These are phyloP conservation scores for Zaprionus inermis DNA, from an alignment of 1,140 invertebrate species.

Conservation along the genomic window DNA sequence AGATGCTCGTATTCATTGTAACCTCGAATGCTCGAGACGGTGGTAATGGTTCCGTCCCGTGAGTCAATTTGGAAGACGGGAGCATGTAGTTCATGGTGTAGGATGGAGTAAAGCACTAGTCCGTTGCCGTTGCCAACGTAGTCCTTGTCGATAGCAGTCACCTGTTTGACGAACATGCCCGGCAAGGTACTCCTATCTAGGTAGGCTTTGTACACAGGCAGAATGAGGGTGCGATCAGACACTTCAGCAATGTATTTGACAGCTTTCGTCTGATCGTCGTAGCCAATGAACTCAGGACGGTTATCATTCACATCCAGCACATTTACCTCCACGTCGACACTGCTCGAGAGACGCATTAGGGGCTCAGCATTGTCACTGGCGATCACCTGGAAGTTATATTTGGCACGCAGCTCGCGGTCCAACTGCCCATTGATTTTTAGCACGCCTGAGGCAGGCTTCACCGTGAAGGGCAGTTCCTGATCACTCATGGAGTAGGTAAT, in stretches of 20 bases:
- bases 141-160: slow-evolving; percentile 94
- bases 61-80: slow-evolving; percentile 92
- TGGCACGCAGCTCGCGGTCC: slow-evolving; percentile 90
- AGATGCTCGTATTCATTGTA: slow-evolving; percentile 86
- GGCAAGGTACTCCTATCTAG: slow-evolving; percentile 88
- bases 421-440: slow-evolving; percentile 90
- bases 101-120: slow-evolving; percentile 90
- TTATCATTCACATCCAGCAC: slow-evolving; percentile 93
- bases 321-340: slow-evolving; percentile 91
- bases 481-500: slow-evolving; percentile 89
- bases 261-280: slow-evolving; percentile 86
- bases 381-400: slow-evolving; percentile 90
- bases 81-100: slow-evolving; percentile 86
- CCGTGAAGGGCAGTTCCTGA: slow-evolving; percentile 89
- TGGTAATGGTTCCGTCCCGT: slow-evolving; percentile 91
- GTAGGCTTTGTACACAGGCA: slow-evolving; percentile 89
- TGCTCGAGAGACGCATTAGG: slow-evolving; percentile 87
- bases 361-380: slow-evolving; percentile 89
- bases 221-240: slow-evolving; percentile 59
- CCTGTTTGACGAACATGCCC: slow-evolving; percentile 88
- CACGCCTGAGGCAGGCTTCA: slow-evolving; percentile 89
- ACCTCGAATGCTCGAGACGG: slow-evolving; percentile 86
- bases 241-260: slow-evolving; percentile 67
- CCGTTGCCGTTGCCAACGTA: slow-evolving; percentile 93
- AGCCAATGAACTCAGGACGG: slow-evolving; percentile 89